Base-by-base conservation (phyloP, 2,888 invertebrate species). In the Odontothrips loti region DNA sequence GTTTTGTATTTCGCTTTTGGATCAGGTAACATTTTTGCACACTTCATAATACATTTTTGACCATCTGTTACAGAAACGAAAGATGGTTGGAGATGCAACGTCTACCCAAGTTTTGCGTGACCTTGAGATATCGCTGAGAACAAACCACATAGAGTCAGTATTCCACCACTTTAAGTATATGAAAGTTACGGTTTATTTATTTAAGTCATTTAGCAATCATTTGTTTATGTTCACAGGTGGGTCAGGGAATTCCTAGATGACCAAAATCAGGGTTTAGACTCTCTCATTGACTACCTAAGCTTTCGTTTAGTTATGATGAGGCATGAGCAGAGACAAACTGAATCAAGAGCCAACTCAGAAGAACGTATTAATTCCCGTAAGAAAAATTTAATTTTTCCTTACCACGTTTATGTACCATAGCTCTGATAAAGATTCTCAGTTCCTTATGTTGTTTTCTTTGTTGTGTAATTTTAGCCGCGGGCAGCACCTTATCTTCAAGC, bases 91-190 rank as follows among this genome's bases (percentile, higher is more conserved):
- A 82, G 97, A 98, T 87, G 95, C 97, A 80, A 98, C 98, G 83
- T 99, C 99, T 82, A 99, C 99, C 79, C 98, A 98, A 91, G 97
- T 99, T 85, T 91, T 99, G 83, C 92, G 98, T 86, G 98, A 99
- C 91, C 91, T 99, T 88, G 99, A 99, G 91, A 99, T 99, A 87
- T 99, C 98, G 79, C 90, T 99, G 86, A 92, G 99, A 86, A 99
- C 99, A 84, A 99, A 99, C 90, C 97, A 97, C 89, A 99, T 99
- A 87, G 99, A 99, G 96, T 97, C 88, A 93, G 95, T 91, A 85
- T 83, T 48, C 48, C 20, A 81, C 48, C 48, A 15, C 27, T 81
- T 78, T 43, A 79, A n/a, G n/a, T 68, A 29, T 47, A 4, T 80
- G 23, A 47, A 80, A 80, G 68, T 58, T 43, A n/a, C 81, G 47